Evolutionary conservation across 2,797 vertebrate genomes (phyloP).

Genomic region (Acropternis orthonyx): DNA sequence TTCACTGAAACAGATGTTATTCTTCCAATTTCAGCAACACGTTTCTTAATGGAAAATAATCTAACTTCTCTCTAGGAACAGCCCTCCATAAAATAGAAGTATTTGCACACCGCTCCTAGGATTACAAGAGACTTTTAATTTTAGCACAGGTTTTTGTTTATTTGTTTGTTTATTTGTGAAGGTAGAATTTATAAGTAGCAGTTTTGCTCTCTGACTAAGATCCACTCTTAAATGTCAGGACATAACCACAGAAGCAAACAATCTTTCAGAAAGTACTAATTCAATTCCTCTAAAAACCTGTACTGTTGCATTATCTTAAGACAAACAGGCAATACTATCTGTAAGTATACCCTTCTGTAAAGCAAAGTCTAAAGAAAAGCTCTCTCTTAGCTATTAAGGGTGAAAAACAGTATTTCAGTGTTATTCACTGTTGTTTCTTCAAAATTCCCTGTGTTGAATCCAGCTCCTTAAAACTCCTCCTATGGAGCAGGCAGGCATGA

Average conservation of each 20-base stretch:
- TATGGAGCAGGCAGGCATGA: background rate
- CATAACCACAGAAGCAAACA: constrained; percentile 16
- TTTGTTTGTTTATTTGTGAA: constrained; percentile 4
- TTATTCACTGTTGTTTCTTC: background rate
- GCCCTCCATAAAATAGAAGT: background rate
- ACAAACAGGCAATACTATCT: background rate
- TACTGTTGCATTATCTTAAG: background rate
- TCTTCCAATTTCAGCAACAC: background rate
- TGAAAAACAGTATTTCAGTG: background rate
- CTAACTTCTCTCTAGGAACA: background rate
- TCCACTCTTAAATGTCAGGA: background rate
- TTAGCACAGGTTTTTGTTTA: background rate
- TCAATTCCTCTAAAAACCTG: background rate
- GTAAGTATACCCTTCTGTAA: background rate
- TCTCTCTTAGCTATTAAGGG: background rate
- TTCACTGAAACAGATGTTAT: background rate
- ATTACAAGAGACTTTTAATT: background rate
- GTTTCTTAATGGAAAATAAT: background rate
- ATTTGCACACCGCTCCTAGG: background rate
- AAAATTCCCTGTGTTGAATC: background rate
- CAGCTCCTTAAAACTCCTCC: background rate
- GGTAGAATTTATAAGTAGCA: background rate
- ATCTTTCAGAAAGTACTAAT: background rate
- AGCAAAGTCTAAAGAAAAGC: background rate
- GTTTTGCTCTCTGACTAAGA: background rate